These are phyloP conservation scores for Rhinogobius similis DNA, from an alignment of 2,113 vertebrate genomes.

Conservation along the genomic window DNA sequence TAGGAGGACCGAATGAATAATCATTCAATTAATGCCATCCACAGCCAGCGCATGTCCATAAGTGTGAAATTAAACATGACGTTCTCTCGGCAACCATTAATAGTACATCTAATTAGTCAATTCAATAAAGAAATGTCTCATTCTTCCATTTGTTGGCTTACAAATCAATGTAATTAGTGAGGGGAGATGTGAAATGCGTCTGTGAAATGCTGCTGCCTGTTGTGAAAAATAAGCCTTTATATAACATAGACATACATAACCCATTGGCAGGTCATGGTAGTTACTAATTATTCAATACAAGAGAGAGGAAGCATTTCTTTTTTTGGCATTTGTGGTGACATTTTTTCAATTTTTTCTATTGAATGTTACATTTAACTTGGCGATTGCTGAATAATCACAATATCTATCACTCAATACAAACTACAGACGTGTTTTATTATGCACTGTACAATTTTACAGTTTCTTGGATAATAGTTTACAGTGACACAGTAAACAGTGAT, in stretches of 20 bases:
- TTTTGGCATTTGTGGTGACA: background rate
- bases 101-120: constrained; percentile 33
- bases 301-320: background rate
- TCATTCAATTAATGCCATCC: constrained; percentile 49
- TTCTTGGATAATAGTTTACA: too few relatives aligned
- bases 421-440: too few relatives aligned
- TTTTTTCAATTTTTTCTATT: background rate
- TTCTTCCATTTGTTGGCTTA: constrained; percentile 42
- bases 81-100: constrained; percentile 33
- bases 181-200: constrained; percentile 15
- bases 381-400: too few relatives aligned
- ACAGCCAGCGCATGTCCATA: constrained; percentile 45
- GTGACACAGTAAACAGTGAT: too few relatives aligned
- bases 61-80: constrained; percentile 55
- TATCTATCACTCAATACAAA: too few relatives aligned
- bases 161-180: constrained; percentile 42
- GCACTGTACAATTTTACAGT: too few relatives aligned
- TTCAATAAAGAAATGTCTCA: constrained; percentile 38
- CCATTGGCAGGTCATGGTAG: background rate
- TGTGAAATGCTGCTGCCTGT: constrained; percentile 10
- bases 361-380: too few relatives aligned
- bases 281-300: background rate
- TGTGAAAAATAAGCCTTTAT: background rate
- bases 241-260: background rate
- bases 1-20: constrained; percentile 37